Evolutionary conservation across 2,888 invertebrate species (phyloP).

Genomic region (Sepioteuthis lessoniana): DNA sequence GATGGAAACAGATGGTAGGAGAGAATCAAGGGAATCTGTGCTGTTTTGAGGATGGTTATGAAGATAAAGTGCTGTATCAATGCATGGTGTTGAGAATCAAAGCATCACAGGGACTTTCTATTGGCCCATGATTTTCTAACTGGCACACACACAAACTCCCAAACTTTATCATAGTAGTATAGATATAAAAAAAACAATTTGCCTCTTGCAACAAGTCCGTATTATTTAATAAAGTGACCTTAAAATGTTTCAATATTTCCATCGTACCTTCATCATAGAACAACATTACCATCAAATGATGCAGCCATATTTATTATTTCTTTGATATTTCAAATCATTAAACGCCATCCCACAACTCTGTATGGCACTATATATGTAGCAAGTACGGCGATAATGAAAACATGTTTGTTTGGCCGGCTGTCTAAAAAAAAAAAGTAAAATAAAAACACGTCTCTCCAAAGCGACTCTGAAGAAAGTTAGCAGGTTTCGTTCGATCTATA

Average conservation of each 20-base stretch:
- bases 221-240: not conserved
- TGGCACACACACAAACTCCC: too few relatives aligned
- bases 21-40: too few relatives aligned
- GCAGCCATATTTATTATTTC: not conserved
- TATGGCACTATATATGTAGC: not conserved
- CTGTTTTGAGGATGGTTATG: too few relatives aligned
- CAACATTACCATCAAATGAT: not conserved
- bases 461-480: conserved; percentile 16
- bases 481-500: conserved; percentile 1
- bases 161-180: too few relatives aligned
- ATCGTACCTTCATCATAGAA: not conserved
- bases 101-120: too few relatives aligned
- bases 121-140: too few relatives aligned
- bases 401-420: not conserved
- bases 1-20: too few relatives aligned
- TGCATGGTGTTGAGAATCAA: too few relatives aligned
- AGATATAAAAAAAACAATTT: not conserved
- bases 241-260: not conserved
- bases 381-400: not conserved
- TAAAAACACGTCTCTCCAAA: not conserved
- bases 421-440: not conserved
- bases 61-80: too few relatives aligned
- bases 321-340: conserved; percentile 10
- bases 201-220: not conserved
- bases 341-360: not conserved